A percentile compares a stretch with the other conserved stretches of the same genome.
phyloP scores from a whole-genome alignment of 1,140 invertebrate genomes.

The Melanaphis sacchari region DNA sequence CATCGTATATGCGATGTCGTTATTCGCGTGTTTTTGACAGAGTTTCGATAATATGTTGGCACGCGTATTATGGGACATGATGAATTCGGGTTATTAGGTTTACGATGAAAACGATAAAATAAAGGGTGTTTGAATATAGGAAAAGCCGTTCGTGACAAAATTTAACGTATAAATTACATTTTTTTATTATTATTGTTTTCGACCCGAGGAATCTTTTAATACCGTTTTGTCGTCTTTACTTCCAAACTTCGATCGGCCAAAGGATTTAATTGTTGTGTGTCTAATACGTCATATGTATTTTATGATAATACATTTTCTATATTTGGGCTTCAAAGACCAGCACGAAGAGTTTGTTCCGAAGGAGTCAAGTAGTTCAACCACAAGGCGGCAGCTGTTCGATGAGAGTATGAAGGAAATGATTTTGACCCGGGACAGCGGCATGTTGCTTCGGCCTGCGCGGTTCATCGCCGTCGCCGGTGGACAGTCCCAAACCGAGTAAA shows the following conservation, averaged over 20 bases:
- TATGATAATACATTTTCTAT: not conserved
- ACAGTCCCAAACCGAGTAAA: conserved; percentile 25
- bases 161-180: conserved; percentile 13
- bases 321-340: not conserved
- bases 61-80: not conserved
- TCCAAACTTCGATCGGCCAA: not conserved
- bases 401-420: conserved; percentile 32
- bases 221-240: not conserved
- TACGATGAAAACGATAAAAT: not conserved
- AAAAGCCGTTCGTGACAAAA: not conserved
- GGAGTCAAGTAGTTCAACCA: not conserved
- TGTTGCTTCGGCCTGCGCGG: conserved; percentile 19
- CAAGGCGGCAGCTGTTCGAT: not conserved
- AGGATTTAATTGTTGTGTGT: not conserved
- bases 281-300: not conserved
- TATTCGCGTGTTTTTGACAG: not conserved
- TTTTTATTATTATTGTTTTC: not conserved
- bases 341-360: not conserved
- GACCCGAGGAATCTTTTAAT: not conserved
- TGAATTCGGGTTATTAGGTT: not conserved
- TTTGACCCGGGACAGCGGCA: conserved; percentile 36
- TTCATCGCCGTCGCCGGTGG: not conserved
- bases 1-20: not conserved
- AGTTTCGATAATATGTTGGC: not conserved
- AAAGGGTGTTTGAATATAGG: not conserved